Percentiles rank a stretch among this genome's conserved stretches.
Conservation (phyloP, 1,140 invertebrate species). For the Pararge aegeria region DNA sequence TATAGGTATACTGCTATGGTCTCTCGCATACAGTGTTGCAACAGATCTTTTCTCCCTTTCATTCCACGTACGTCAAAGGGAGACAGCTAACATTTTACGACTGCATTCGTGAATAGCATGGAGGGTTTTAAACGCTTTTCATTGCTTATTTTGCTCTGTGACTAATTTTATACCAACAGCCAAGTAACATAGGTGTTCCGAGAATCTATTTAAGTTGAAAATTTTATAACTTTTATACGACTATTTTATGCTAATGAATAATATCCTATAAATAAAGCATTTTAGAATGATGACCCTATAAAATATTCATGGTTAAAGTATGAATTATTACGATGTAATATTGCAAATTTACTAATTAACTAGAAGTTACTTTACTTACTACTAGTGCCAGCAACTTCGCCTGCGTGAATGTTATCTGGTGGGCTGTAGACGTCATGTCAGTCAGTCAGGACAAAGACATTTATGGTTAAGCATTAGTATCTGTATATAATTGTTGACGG, state of each 20-base stretch:
- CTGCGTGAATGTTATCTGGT: no score
- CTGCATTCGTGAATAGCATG: conserved; percentile 48
- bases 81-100: conserved; percentile 59
- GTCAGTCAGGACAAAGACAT: no score
- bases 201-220: conserved; percentile 49
- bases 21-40: conserved; percentile 54
- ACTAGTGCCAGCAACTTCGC: no score
- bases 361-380: not conserved
- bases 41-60: conserved; percentile 35
- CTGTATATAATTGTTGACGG: no score
- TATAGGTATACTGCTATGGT: conserved; percentile 54
- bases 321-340: not conserved
- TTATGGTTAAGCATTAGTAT: no score
- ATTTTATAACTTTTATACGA: conserved; percentile 46
- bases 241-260: conserved; percentile 44
- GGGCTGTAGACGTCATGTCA: no score
- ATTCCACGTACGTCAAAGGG: conserved; percentile 34
- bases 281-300: conserved; percentile 18
- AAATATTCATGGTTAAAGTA: not conserved
- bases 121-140: conserved; percentile 58
- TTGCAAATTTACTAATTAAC: no score
- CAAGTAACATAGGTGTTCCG: conserved; percentile 50
- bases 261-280: conserved; percentile 13
- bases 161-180: conserved; percentile 69
- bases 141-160: conserved; percentile 71